These are phyloP conservation scores for Drosophila neotestacea DNA, from an alignment of 2,888 invertebrate species.

Conservation along the genomic window DNA sequence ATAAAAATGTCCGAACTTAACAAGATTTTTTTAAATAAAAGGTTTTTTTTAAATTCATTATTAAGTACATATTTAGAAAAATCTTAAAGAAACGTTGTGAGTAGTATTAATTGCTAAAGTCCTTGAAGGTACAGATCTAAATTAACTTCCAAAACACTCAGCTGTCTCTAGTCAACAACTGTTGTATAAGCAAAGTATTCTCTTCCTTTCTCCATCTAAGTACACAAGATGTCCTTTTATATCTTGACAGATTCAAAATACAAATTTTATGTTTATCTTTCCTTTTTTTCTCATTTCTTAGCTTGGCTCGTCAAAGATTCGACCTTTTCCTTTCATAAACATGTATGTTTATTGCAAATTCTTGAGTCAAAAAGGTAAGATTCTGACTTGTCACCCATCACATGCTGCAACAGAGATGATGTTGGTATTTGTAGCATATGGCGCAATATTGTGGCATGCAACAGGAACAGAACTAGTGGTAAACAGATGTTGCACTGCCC, in stretches of 20 bases:
- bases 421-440: slow-evolving; percentile 40
- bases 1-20: no score
- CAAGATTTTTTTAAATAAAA: no score
- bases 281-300: slow-evolving; percentile 1
- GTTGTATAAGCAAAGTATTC: not conserved
- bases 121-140: no score
- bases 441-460: slow-evolving; percentile 26
- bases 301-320: not conserved
- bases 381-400: slow-evolving; percentile 66
- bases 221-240: not conserved
- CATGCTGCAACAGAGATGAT: slow-evolving; percentile 46
- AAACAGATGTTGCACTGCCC: slow-evolving; percentile 54
- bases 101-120: no score
- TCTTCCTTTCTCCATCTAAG: not conserved
- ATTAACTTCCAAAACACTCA: no score
- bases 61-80: no score
- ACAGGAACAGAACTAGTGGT: slow-evolving; percentile 41
- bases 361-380: slow-evolving; percentile 47
- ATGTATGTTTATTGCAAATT: slow-evolving; percentile 72
- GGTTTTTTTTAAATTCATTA: no score
- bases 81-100: not conserved
- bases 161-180: not conserved
- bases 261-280: slow-evolving; percentile 3
- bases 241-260: slow-evolving; percentile 14
- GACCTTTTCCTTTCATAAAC: slow-evolving; percentile 61